A percentile compares a stretch with the other conserved stretches of the same genome.
phyloP scores from a whole-genome alignment of 2,888 invertebrate genomes.

The Aleiodes testaceus region DNA sequence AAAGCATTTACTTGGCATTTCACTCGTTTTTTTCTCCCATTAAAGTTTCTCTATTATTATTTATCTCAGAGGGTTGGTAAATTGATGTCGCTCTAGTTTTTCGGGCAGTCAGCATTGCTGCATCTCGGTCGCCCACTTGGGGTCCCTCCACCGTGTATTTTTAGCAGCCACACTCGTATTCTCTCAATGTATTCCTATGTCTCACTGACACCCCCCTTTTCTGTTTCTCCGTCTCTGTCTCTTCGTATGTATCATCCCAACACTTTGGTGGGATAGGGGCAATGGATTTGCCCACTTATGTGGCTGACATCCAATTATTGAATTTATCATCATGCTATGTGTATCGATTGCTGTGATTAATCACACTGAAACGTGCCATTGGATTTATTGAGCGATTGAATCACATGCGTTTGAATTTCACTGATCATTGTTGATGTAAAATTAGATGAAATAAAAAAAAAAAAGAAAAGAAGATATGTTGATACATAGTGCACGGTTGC shows the following conservation, averaged over 20 bases:
- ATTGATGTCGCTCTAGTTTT: conserved; percentile 54
- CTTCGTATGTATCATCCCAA: conserved; percentile 25
- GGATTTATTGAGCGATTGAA: not conserved
- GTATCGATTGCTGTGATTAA: not conserved
- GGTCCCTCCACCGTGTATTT: conserved; percentile 58
- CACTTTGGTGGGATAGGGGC: conserved; percentile 10
- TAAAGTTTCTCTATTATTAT: not conserved
- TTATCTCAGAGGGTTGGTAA: conserved; percentile 32
- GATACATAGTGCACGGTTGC: conserved; percentile 38
- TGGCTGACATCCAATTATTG: conserved; percentile 41
- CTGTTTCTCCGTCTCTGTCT: not conserved
- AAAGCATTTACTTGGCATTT: not conserved
- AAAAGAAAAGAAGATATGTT: conserved; percentile 24
- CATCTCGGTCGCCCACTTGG: conserved; percentile 64
- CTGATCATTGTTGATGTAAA: conserved; percentile 13
- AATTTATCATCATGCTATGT: conserved; percentile 8
- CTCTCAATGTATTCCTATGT: conserved; percentile 49
- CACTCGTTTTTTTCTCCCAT: not conserved
- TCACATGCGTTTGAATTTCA: not conserved
- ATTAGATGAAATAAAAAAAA: conserved; percentile 9
- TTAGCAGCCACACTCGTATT: conserved; percentile 63
- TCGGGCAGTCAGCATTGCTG: conserved; percentile 46
- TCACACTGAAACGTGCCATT: not conserved
- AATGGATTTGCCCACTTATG: not conserved
- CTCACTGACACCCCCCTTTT: conserved; percentile 6